Conservation (phyloP, 2,888 invertebrate species). For the Ferdinandea cuprea region DNA sequence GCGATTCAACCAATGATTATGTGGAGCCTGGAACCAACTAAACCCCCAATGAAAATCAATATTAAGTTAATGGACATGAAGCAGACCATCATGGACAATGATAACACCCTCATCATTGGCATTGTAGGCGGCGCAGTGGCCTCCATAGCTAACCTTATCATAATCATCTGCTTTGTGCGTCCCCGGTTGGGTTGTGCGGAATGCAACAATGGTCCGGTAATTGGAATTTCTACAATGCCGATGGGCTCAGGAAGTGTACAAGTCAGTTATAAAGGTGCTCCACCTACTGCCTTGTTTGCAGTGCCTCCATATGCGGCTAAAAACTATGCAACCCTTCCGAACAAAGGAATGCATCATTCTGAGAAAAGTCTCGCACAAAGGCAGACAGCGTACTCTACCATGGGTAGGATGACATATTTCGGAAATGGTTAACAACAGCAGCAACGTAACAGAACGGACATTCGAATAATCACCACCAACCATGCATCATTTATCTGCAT, state of each 20-base stretch:
- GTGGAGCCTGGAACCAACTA: constrained; percentile 92
- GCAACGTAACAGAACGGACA: constrained; percentile 76
- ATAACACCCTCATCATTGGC: constrained; percentile 96
- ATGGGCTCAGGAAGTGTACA: constrained; percentile 85
- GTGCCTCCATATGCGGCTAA: constrained; percentile 86
- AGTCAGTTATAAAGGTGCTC: constrained; percentile 83
- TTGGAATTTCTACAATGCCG: constrained; percentile 84
- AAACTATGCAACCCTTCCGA: constrained; percentile 87
- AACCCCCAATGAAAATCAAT: constrained; percentile 85
- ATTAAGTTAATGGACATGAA: constrained; percentile 85
- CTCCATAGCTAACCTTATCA: constrained; percentile 93
- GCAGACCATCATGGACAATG: constrained; percentile 89
- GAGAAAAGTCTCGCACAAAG: constrained; percentile 81
- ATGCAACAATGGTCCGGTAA: constrained; percentile 88
- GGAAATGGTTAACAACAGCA: constrained; percentile 82
- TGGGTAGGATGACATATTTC: constrained; percentile 86
- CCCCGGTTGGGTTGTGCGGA: constrained; percentile 88
- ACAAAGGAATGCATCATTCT: constrained; percentile 84
- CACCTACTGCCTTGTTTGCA: constrained; percentile 84
- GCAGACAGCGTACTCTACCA: constrained; percentile 85
- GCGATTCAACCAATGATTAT: constrained; percentile 93
- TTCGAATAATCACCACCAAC: constrained; percentile 78
- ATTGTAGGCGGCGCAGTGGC: constrained; percentile 96
- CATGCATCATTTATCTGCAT: constrained; percentile 83
- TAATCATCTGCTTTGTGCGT: constrained; percentile 94